Conservation (phyloP, 2,888 invertebrate species). For the Minunthozetes semirufus region DNA sequence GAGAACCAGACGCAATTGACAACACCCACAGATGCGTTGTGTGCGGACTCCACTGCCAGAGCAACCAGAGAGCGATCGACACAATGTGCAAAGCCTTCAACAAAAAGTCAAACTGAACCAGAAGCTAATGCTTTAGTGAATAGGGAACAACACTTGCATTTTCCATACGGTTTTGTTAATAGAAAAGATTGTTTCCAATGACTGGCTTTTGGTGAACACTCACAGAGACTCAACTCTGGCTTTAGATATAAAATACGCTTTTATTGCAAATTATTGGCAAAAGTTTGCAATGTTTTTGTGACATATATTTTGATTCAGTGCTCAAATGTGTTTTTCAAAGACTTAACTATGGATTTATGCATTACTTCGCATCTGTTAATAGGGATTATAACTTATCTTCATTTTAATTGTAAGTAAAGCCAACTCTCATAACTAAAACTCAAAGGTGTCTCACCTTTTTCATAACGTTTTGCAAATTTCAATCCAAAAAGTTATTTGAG, state of each 20-base stretch:
- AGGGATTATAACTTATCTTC: slow-evolving; percentile 4
- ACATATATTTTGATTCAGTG: background rate
- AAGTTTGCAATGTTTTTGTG: background rate
- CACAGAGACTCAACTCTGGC: no score
- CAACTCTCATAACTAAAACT: background rate
- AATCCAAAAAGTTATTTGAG: no score
- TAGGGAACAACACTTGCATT: background rate
- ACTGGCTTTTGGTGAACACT: background rate
- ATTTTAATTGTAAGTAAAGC: background rate
- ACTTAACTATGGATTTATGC: slow-evolving; percentile 11
- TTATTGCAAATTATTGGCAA: background rate
- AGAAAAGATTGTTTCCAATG: background rate
- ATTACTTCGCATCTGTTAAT: background rate
- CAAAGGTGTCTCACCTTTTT: background rate
- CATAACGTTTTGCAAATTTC: no score
- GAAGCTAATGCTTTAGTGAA: slow-evolving; percentile 4
- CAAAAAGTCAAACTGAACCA: slow-evolving; percentile 19
- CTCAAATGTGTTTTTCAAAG: background rate
- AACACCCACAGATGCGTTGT: slow-evolving; percentile 11
- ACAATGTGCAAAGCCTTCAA: background rate
- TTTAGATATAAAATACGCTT: background rate
- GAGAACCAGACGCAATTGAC: slow-evolving; percentile 9
- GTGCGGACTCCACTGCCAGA: slow-evolving; percentile 12
- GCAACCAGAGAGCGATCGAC: background rate
- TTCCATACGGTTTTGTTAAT: background rate